phyloP scores from a whole-genome alignment of 2,888 invertebrate genomes.

The Drosophila formosana region DNA sequence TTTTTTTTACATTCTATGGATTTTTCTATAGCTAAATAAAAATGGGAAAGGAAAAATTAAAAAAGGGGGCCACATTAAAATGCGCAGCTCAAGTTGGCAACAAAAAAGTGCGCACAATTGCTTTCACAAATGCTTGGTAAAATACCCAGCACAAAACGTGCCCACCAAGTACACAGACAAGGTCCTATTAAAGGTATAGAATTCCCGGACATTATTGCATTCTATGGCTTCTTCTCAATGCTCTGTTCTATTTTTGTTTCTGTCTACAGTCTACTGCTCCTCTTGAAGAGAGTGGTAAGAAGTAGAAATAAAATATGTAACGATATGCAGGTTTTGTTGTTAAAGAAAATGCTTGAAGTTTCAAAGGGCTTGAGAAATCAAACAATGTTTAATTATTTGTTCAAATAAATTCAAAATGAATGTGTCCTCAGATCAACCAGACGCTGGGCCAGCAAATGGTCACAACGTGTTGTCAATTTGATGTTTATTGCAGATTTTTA shows the following conservation, averaged over 20 bases:
- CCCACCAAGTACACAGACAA: slow-evolving; percentile 1
- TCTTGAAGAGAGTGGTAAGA: neutral
- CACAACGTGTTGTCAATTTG: slow-evolving; percentile 73
- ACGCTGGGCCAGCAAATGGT: slow-evolving; percentile 12
- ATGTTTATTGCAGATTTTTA: slow-evolving; percentile 76
- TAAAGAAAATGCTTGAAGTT: neutral
- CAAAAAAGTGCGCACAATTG: slow-evolving; percentile 71
- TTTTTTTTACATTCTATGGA: slow-evolving; percentile 26
- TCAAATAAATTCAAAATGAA: slow-evolving; percentile 24
- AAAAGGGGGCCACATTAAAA: slow-evolving; percentile 45
- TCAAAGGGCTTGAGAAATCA: neutral
- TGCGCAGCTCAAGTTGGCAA: slow-evolving; percentile 42
- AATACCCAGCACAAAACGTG: slow-evolving; percentile 54
- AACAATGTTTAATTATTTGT: slow-evolving; percentile 4
- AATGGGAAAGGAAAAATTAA: slow-evolving; percentile 23
- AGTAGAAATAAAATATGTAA: neutral
- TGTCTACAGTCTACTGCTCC: slow-evolving; percentile 5
- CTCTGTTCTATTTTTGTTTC: neutral
- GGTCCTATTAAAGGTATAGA: slow-evolving; percentile 9
- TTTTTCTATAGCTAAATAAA: slow-evolving; percentile 23
- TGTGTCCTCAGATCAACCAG: neutral
- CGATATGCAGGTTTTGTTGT: neutral
- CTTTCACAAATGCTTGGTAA: slow-evolving; percentile 61
- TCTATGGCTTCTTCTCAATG: slow-evolving; percentile 11
- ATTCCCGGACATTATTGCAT: slow-evolving; percentile 30